A percentile compares a stretch with the other conserved stretches of the same genome.
Conservation (phyloP, 1,140 invertebrate genomes). For the Branchinecta lynchi region DNA sequence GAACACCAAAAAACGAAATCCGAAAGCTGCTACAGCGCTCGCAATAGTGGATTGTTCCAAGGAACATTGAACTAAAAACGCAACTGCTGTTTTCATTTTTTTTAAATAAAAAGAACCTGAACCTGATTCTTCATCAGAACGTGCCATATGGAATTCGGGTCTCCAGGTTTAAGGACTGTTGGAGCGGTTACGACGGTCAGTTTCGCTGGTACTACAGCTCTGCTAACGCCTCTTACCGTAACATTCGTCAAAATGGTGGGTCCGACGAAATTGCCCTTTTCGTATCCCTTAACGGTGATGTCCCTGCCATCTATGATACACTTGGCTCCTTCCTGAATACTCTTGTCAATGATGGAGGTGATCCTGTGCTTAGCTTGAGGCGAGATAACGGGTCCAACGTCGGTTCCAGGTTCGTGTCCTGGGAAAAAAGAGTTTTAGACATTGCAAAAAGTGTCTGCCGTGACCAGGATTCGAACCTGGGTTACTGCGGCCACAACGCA, state of each 20-base stretch:
- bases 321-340: slow-evolving; percentile 74
- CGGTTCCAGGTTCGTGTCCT: slow-evolving; percentile 77
- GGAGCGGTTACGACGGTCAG: too few relatives aligned
- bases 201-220: too few relatives aligned
- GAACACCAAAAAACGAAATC: too few relatives aligned
- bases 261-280: slow-evolving; percentile 96
- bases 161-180: too few relatives aligned
- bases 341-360: slow-evolving; percentile 64
- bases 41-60: too few relatives aligned
- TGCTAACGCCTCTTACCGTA: slow-evolving; percentile 35
- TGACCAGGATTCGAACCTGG: slow-evolving; percentile 87
- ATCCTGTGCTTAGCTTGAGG: slow-evolving; percentile 78
- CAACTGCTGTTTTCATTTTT: too few relatives aligned
- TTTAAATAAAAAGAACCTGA: too few relatives aligned
- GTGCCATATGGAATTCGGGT: too few relatives aligned
- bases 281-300: slow-evolving; percentile 65
- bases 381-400: slow-evolving; percentile 94
- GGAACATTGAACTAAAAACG: too few relatives aligned
- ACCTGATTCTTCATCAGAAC: too few relatives aligned
- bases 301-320: slow-evolving; percentile 74
- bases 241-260: slow-evolving; percentile 88
- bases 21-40: too few relatives aligned
- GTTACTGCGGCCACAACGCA: slow-evolving; percentile 70
- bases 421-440: slow-evolving; percentile 16
- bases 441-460: slow-evolving; percentile 43